Base-by-base conservation (phyloP, 2,888 invertebrate species). In the Bugulina stolonifera region DNA sequence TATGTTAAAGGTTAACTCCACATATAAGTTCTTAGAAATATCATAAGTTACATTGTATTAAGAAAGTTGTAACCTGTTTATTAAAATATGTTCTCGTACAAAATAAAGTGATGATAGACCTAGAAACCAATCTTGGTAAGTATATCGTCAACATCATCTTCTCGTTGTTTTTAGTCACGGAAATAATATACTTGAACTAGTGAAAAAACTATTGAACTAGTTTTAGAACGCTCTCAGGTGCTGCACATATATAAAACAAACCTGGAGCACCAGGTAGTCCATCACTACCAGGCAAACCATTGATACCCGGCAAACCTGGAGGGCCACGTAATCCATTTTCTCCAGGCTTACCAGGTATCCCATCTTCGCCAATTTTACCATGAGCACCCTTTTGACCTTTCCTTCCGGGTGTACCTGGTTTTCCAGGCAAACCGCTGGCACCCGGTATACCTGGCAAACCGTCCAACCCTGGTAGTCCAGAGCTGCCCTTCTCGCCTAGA, bases 281-380 rank as follows among this genome's bases (percentile, higher is more conserved):
- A 10, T 52, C 35, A n/a, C 55, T 58, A 32, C 75, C 75, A 25
- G 55, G 18, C 1, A 64, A 71, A 1, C 75, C 75, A 43, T 43
- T 43, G 5, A 43, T 18, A 32, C 72, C 72, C 35, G 35, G 69
- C 23, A 69, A 35, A 23, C 74, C 74, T 71, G 43, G 73, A 1
- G 35, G 64, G 64, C 75, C 75, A 5, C 35, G 32, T 22, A 64
- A 58, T 29, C 76, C 76, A 22, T 34, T 2, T 1, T 69, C 72
- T 1, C 76, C 75, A 0, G 73, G 69, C 10, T 73, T 74, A 2
- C 79, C 79, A 0, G 74, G 71, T 3, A 77, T 76, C 29, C 79
- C 79, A 0, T 64, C 71, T 5, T 54, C 73, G 5, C 73, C 71
- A 22, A 35, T 32, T 2, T n/a, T 18, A 23, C 71, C 71, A 25